A percentile compares a stretch with the other conserved stretches of the same genome.
These are phyloP conservation scores for Polyodon spathula DNA, from an alignment of 2,113 vertebrate species.

Conservation along the genomic window DNA sequence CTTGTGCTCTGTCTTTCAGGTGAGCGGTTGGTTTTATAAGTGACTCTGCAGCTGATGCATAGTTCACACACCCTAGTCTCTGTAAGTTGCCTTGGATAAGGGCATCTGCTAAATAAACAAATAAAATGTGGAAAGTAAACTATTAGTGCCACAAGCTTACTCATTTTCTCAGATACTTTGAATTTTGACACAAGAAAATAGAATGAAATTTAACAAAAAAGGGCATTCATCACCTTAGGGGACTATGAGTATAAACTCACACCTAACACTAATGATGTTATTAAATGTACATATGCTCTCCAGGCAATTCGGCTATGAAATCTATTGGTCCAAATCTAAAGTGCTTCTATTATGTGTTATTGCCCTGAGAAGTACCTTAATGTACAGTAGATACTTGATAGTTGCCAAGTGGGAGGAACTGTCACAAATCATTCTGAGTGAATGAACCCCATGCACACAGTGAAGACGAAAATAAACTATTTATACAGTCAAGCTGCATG, in stretches of 20 bases:
- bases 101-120: no score
- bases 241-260: neutral
- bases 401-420: no score
- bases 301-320: neutral
- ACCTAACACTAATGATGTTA: neutral
- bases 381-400: neutral
- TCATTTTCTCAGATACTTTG: neutral
- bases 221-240: neutral
- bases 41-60: no score
- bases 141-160: neutral
- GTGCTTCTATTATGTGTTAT: neutral
- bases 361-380: neutral
- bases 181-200: neutral
- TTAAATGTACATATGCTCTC: neutral
- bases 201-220: neutral
- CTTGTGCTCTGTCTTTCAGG: no score
- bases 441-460: no score
- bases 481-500: no score
- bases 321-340: neutral
- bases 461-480: no score
- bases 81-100: no score
- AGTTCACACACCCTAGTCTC: no score
- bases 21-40: no score
- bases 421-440: no score
- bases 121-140: no score